Evolutionary conservation across 2,113 vertebrate genomes (phyloP), one percentile per base, ranked within the genome.

Genomic region (Salvelinus namaycush): DNA sequence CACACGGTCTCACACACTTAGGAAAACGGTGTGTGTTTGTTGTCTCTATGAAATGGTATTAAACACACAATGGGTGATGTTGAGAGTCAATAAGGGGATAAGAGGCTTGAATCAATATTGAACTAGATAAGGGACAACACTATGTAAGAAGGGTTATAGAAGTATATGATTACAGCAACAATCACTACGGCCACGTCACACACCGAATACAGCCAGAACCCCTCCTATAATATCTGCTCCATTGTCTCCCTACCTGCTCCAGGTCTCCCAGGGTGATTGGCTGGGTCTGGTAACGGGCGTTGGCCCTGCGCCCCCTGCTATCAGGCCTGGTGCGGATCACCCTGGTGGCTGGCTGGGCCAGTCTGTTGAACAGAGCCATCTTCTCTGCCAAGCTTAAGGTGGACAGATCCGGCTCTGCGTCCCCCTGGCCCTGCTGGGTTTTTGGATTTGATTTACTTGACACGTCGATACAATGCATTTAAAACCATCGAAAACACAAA

Each of bases 321-420:
- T 95, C 97, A 51, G 93, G 91, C 80, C 94, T 92, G 83, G 80
- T 93, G 49, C 93, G 91, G 60, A 94, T 93, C 11, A 95, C 94
- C n/a, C 93, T 91, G 83, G 91, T 92, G 4, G 95, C 91, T 5
- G 96, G 96, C 75, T 98, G 97, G 66, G 97, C 94, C 85, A 99
- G 89, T 65, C 94, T 95, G 89, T 99, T 98, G 90, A 99, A 99
- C 86, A 99, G 93, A 34, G 96, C 96, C 97, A 99, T 95, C 93
- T 99, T 99, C 87, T 99, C 96, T 12, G 96, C 96, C 90, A 99
- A 84, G 81, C 95, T 98, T 77, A 99, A 94, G 18, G 94, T 95
- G 73, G 95, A 97, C 68, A 95, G 94, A 87, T 99, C 98, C 7
- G 98, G 97, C 83, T 98, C 97, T 0, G 95, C 96, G 4, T 78